These are phyloP conservation scores for Poecilia latipinna DNA, from an alignment of 2,113 vertebrate genomes.

Conservation along the genomic window DNA sequence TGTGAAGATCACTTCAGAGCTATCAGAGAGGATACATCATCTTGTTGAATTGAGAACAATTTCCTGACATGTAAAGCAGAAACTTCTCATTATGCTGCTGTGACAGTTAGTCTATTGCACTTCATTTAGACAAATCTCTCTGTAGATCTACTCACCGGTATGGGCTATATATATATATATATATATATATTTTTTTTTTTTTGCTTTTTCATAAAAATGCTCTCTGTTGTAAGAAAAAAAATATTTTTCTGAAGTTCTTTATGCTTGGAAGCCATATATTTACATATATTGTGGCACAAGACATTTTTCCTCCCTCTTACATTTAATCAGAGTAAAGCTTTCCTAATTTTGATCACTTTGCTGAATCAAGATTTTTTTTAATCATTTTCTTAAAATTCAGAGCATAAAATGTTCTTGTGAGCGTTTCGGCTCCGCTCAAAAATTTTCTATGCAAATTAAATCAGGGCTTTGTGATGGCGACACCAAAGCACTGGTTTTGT, in stretches of 20 bases:
- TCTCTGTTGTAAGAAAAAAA: background rate
- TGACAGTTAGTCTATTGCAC: slow-evolving; percentile 18
- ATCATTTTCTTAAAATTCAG: background rate
- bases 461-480: background rate
- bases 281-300: background rate
- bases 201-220: background rate
- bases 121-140: slow-evolving; percentile 21
- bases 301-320: background rate
- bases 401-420: background rate
- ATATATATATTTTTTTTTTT: background rate
- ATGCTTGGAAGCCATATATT: background rate
- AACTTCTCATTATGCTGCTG: slow-evolving; percentile 35
- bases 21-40: slow-evolving; percentile 58
- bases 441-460: background rate
- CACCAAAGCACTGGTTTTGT: background rate
- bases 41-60: slow-evolving; percentile 57
- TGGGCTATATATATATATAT: background rate
- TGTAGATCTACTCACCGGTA: background rate
- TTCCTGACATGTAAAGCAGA: slow-evolving; percentile 60
- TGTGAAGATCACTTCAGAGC: slow-evolving; percentile 65
- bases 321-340: background rate
- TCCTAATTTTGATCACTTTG: too few species aligned
- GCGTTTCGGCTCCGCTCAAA: background rate
- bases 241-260: background rate
- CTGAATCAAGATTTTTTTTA: background rate